Conservation (phyloP, 2,888 invertebrate species). For the Tetranychus piercei region DNA sequence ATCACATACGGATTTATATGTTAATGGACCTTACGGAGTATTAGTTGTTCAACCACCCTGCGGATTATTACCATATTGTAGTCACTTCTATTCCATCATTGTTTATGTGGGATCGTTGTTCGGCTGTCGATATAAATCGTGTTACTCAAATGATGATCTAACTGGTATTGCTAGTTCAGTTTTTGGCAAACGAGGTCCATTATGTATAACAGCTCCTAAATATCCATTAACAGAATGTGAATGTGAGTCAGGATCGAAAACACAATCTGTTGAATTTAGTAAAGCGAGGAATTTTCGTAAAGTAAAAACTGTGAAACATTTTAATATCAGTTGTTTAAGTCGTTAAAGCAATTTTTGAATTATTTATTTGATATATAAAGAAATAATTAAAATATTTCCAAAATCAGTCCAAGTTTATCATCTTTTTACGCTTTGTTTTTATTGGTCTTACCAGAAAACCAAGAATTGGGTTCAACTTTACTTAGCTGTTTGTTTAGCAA, state of each 20-base stretch:
- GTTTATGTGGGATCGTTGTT: background rate
- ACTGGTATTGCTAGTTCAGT: background rate
- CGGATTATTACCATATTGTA: background rate
- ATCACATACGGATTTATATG: background rate
- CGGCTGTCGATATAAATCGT: background rate
- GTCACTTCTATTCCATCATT: background rate
- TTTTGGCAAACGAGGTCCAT: background rate
- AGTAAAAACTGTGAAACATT: too few species aligned
- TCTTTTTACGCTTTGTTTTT: too few species aligned
- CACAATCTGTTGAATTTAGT: too few species aligned
- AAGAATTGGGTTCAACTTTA: too few species aligned
- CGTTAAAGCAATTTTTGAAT: too few species aligned
- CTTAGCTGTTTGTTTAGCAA: too few species aligned
- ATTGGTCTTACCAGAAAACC: too few species aligned
- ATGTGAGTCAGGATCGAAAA: background rate
- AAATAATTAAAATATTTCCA: too few species aligned
- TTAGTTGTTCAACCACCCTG: background rate
- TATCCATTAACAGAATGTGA: background rate
- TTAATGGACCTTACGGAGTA: background rate
- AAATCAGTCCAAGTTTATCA: too few species aligned
- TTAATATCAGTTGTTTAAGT: too few species aligned
- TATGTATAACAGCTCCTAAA: background rate
- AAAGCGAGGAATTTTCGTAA: too few species aligned
- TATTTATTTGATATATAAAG: too few species aligned
- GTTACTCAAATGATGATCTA: background rate